Percentiles rank a stretch among this genome's conserved stretches.
These are phyloP conservation scores for Hyppa rectilinea DNA, from an alignment of 2,888 invertebrate genomes.

Conservation along the genomic window DNA sequence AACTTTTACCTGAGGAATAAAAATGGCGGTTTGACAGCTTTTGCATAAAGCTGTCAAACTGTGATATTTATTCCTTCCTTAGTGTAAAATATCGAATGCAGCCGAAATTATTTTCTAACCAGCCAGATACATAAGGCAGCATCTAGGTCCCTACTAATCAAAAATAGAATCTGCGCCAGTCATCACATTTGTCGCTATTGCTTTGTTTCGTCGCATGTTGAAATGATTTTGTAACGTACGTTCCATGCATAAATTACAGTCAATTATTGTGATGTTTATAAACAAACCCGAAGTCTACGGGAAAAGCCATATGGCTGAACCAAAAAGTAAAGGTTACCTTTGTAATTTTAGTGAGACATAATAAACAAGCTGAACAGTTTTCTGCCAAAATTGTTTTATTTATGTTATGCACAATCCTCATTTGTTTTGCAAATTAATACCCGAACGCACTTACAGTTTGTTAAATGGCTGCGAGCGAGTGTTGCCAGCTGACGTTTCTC, in stretches of 20 bases:
- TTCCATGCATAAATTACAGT: not conserved
- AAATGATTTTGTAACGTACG: too few relatives aligned
- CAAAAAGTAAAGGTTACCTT: conserved; percentile 48
- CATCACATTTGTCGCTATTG: not conserved
- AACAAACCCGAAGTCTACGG: conserved; percentile 1
- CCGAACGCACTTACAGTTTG: conserved; percentile 81
- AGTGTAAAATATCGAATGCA: too few relatives aligned
- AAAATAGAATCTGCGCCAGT: not conserved
- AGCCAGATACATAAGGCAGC: too few relatives aligned
- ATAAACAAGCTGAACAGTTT: conserved; percentile 59
- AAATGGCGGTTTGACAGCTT: too few relatives aligned
- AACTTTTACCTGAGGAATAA: too few relatives aligned
- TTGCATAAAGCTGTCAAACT: too few relatives aligned
- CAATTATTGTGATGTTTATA: not conserved
- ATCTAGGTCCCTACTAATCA: too few relatives aligned
- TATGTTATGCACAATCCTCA: conserved; percentile 74
- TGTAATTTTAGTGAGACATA: conserved; percentile 65
- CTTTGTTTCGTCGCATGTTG: not conserved
- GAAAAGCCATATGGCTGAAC: conserved; percentile 34
- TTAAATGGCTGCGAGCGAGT: conserved; percentile 79
- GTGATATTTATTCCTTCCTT: too few relatives aligned
- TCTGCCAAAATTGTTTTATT: conserved; percentile 66
- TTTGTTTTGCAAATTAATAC: conserved; percentile 88
- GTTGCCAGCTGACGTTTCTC: conserved; percentile 79
- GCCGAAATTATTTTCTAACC: too few relatives aligned